Conservation (phyloP, 30 jellyfish, hydroid and myxozoan genomes). For the Catostylus mosaicus region DNA sequence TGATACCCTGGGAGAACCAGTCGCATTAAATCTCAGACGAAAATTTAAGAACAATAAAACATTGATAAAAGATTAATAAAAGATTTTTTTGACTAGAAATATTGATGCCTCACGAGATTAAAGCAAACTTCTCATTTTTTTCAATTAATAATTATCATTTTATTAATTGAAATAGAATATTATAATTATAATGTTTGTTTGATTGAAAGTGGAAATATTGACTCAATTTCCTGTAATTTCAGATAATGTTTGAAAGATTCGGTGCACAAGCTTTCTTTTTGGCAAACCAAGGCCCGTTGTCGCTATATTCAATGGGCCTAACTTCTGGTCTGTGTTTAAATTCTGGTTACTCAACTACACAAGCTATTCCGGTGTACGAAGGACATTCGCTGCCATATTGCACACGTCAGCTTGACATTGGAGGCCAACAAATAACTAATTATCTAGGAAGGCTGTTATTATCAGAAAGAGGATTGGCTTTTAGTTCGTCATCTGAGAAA, state of each 20-base stretch:
- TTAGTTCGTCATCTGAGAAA: constrained; percentile 90
- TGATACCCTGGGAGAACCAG: too few species aligned
- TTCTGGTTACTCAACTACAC: constrained; percentile 87
- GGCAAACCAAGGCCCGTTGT: constrained; percentile 87
- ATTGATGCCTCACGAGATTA: too few species aligned
- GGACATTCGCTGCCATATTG: constrained; percentile 85
- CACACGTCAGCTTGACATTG: constrained; percentile 82
- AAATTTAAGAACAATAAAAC: too few species aligned
- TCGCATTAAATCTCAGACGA: too few species aligned
- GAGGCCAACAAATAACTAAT: constrained; percentile 86
- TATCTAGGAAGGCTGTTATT: constrained; percentile 78
- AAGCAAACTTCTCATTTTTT: too few species aligned
- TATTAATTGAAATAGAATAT: too few species aligned
- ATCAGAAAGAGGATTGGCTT: constrained; percentile 68
- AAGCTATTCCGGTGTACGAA: constrained; percentile 85
- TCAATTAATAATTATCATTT: too few species aligned
- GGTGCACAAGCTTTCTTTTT: constrained; percentile 88
- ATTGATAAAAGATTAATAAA: too few species aligned
- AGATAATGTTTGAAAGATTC: constrained; percentile 89
- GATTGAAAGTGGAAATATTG: too few species aligned
- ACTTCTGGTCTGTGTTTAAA: constrained; percentile 87
- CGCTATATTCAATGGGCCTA: constrained; percentile 91
- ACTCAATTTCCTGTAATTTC: background rate
- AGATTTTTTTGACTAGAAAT: too few species aligned
- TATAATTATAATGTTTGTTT: too few species aligned